phyloP scores from a whole-genome alignment of 2,113 vertebrate species.

The Anguilla rostrata region DNA sequence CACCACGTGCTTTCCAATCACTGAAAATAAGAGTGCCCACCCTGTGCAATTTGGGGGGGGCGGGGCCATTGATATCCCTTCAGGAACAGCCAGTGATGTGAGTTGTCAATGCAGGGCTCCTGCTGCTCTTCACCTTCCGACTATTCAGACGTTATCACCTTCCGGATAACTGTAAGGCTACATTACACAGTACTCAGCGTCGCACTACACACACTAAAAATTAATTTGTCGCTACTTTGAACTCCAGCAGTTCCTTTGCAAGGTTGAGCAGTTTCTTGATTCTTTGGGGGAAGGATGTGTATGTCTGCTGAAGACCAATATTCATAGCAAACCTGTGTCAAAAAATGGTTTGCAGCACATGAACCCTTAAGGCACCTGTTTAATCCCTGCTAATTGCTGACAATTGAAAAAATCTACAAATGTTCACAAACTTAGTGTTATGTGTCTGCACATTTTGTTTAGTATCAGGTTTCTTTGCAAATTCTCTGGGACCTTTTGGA shows the following conservation, averaged over 20 bases:
- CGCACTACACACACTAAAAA: background rate
- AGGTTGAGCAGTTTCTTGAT: background rate
- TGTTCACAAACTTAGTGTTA: too few species aligned
- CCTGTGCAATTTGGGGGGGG: background rate
- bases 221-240: background rate
- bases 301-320: conserved; percentile 9
- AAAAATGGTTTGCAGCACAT: too few species aligned
- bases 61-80: too few species aligned
- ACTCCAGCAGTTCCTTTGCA: background rate
- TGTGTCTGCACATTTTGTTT: too few species aligned
- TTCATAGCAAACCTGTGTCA: background rate
- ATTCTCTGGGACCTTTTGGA: background rate
- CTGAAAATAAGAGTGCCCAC: too few species aligned
- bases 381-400: too few species aligned
- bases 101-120: background rate
- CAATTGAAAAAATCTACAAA: too few species aligned
- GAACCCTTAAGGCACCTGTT: too few species aligned
- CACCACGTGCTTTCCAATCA: too few species aligned
- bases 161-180: background rate
- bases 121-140: background rate
- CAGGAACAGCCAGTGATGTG: background rate
- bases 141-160: background rate
- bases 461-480: background rate
- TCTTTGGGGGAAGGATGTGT: conserved; percentile 11
- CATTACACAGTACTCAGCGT: background rate